phyloP scores from a whole-genome alignment of 2,113 vertebrate genomes.

The Ciconia boyciana region DNA sequence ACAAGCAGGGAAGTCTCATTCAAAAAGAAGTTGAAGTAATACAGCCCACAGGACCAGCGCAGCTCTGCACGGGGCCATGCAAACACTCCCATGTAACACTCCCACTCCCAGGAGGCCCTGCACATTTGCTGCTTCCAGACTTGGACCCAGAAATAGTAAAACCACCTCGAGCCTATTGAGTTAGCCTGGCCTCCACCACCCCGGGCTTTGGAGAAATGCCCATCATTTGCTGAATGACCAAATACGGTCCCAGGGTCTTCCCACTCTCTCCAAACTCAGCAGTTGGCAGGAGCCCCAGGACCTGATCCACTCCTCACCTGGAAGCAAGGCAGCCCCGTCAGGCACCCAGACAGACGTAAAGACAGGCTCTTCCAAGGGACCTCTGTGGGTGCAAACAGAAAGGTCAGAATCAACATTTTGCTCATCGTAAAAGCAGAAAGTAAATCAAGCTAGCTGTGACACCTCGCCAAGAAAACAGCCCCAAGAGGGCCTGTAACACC shows the following conservation, averaged over 20 bases:
- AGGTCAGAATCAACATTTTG: background rate
- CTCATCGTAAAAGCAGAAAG: background rate
- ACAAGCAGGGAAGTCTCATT: background rate
- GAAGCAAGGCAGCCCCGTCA: background rate
- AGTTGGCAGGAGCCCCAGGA: background rate
- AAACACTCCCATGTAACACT: background rate
- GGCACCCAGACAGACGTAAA: background rate
- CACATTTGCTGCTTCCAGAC: background rate
- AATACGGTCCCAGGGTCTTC: accelerated
- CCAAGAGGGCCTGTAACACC: background rate
- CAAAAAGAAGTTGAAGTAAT: background rate
- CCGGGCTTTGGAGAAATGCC: background rate
- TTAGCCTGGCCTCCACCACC: background rate
- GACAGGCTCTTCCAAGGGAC: background rate
- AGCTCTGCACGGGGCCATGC: background rate
- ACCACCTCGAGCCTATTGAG: background rate
- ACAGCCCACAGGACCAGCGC: background rate
- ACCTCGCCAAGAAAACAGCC: background rate
- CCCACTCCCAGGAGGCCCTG: background rate
- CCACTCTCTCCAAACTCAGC: background rate
- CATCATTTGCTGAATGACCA: accelerated
- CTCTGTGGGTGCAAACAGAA: slow-evolving; percentile 27
- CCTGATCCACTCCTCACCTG: slow-evolving; percentile 14
- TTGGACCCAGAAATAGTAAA: background rate
- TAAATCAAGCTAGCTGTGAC: background rate